Base-by-base conservation (phyloP, 2,888 invertebrate genomes). In the Drosophila parthenogenetica region DNA sequence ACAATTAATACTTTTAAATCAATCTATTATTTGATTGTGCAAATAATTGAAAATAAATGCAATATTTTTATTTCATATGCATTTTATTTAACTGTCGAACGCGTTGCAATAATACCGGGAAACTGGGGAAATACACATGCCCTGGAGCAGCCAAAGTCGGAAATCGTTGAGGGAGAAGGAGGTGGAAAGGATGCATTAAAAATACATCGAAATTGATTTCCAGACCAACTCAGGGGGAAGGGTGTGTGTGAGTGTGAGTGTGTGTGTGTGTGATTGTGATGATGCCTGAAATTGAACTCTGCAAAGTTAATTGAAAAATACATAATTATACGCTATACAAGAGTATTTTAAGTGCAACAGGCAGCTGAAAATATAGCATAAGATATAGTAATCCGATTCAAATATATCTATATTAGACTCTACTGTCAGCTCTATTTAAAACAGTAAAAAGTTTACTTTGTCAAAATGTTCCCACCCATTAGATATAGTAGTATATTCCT, bases 221-320 rank as follows among this genome's bases (percentile, higher is more conserved):
- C 49, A 29, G 8, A 10, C 22, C 45, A 45, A n/a, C 22, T n/a
- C 22, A 5, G 45, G 25, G 29, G 2, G 29, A 29, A 43, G 13
- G 5, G 43, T 43, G 13, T 13, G 35, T 13, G 8, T 14, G 25
- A 0, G 45, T 42, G 43, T 3, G 42, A 17, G 42, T 42, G 10
- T 42, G 42, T 35, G 3, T n/a, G 22, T 2, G 45, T 43, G 42
- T 5, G 42, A 13, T 11, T 19, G 19, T 43, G 43, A 11, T 29
- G 29, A 16, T 17, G 48, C 13, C 29, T 32, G 48, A 5, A 13
- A 32, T 32, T 7, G 13, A 49, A 16, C 48, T 32, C 48, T 16
- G 0, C 32, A 32, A 61, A 69, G 50, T 73, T 69, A 77, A 79
- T 79, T 79, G 67, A 63, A 48, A 43, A 7, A 39, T 39, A 39